Evolutionary conservation across 2,888 invertebrate genomes (phyloP), one percentile per base, ranked within the genome.

Genomic region (Drosophila nr. perissopoda): DNA sequence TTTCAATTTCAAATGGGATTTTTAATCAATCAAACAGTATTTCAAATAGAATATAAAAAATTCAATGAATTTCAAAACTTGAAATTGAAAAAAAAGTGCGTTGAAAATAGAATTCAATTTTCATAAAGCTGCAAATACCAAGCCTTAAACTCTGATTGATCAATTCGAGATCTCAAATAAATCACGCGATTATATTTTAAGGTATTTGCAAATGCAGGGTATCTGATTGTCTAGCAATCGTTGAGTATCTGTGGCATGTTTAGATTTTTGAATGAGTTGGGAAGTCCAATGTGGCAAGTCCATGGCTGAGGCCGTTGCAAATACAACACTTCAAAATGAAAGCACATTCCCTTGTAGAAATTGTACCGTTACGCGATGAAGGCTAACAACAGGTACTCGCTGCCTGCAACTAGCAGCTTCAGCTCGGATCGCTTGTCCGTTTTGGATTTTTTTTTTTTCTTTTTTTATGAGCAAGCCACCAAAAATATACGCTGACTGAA

Each of bases 311-410:
- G 48, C 71, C 58, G 78, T 70, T 69, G 78, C 70, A 80, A 81
- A 76, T 76, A 82, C 85, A 89, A 87, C 85, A 87, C 89, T 88
- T 87, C 89, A 87, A 87, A 87, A 87, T 87, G 89, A 87, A 87
- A 87, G 87, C 87, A 89, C 89, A 87, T 87, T 87, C 89, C 89
- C 87, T 89, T 86, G 85, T 86, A 86, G 89, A 86, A 86, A 86
- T 88, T 86, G 78, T 88, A 86, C 85, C 85, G 85, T 86, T 86
- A 85, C 71, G 69, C 83, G 76, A 73, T 70, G 54, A 80, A 78
- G 81, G 81, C 78, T 67, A 75, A 65, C 80, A 75, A 63, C 78
- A 73, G 63, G 78, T 77, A 77, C 66, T 71, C 58, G 49, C 67
- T 42, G 57, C n/a, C 29, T 42, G 57, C 33, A 16, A 21, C 53